A percentile compares a stretch with the other conserved stretches of the same genome.
phyloP scores from a whole-genome alignment of 1,140 invertebrate species.

The Aradophagus sp. region DNA sequence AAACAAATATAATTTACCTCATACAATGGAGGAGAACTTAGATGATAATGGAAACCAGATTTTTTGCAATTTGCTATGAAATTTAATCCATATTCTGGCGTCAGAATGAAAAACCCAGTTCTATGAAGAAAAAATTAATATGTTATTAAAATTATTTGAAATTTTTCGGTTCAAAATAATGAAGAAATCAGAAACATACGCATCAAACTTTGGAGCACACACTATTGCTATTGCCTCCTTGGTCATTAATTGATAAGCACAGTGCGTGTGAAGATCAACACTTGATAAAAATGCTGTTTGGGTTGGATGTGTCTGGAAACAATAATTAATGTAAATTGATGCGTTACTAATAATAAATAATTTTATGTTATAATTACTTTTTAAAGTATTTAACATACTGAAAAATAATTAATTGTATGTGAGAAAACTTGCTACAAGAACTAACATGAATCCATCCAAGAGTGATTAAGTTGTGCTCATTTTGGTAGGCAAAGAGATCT shows the following conservation, averaged over 20 bases:
- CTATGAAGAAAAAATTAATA: no score
- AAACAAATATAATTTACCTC: conserved; percentile 78
- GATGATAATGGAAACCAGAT: conserved; percentile 94
- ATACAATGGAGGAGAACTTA: conserved; percentile 83
- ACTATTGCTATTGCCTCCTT: conserved; percentile 97
- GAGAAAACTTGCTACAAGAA: no score
- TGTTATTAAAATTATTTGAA: no score
- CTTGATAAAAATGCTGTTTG: conserved; percentile 97
- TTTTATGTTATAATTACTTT: no score
- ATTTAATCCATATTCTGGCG: conserved; percentile 90
- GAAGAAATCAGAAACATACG: no score
- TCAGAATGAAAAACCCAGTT: conserved; percentile 91
- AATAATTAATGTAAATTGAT: no score
- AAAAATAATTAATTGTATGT: no score
- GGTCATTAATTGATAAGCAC: conserved; percentile 96
- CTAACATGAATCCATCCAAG: conserved; percentile 97
- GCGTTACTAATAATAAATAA: no score
- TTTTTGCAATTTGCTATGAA: conserved; percentile 89
- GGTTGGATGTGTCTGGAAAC: conserved; percentile 91
- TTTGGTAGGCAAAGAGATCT: conserved; percentile 94
- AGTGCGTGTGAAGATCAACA: conserved; percentile 98
- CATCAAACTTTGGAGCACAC: conserved; percentile 94
- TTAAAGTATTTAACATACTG: no score
- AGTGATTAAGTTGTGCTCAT: conserved; percentile 92
- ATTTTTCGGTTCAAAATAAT: no score